Conservation (phyloP, 2,888 invertebrate species). For the Eubasilissa splendida region DNA sequence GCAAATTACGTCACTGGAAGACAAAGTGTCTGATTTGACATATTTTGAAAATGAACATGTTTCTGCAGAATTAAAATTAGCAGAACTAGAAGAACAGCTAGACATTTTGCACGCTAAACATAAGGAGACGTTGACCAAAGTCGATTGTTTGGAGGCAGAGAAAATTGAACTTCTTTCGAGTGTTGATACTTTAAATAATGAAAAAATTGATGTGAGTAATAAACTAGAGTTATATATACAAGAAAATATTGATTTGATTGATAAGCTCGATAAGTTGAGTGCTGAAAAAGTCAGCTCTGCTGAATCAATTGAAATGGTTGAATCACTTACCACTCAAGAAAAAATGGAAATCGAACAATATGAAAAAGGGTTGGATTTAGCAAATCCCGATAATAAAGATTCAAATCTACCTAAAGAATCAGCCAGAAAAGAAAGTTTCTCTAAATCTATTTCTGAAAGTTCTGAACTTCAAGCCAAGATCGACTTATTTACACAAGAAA, state of each 20-base stretch:
- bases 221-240: constrained; percentile 79
- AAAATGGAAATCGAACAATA: constrained; percentile 80
- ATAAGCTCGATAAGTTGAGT: constrained; percentile 81
- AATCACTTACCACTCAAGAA: constrained; percentile 80
- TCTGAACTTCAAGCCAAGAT: constrained; percentile 79
- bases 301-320: constrained; percentile 84
- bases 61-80: constrained; percentile 83
- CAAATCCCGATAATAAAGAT: constrained; percentile 60
- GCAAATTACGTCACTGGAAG: constrained; percentile 76
- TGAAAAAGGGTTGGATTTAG: constrained; percentile 71
- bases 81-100: constrained; percentile 85
- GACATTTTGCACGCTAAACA: constrained; percentile 73
- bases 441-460: constrained; percentile 68
- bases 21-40: constrained; percentile 74
- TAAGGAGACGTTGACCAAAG: constrained; percentile 69
- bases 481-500: constrained; percentile 79
- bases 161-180: constrained; percentile 72
- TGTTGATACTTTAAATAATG: constrained; percentile 73
- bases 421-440: constrained; percentile 38
- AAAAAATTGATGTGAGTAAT: constrained; percentile 74
- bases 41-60: constrained; percentile 80
- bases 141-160: constrained; percentile 70
- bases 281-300: constrained; percentile 82
- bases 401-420: constrained; percentile 44
- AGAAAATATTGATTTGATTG: constrained; percentile 83